Percentiles rank a stretch among this genome's conserved stretches.
These are phyloP conservation scores for Lepidochrysops patricia DNA, from an alignment of 2,888 invertebrate species.

Conservation along the genomic window DNA sequence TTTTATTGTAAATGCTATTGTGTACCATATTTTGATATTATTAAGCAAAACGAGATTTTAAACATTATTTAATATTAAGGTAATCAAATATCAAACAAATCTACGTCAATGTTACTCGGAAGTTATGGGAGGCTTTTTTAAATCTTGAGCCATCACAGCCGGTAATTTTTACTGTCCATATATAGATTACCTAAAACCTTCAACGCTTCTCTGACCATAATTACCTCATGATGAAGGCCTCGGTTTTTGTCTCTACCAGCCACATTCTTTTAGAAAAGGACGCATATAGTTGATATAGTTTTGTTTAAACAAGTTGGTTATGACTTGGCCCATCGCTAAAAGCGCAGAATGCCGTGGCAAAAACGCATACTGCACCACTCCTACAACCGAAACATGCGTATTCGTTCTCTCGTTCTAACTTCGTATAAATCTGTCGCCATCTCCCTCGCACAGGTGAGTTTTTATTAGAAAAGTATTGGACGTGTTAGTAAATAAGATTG, in stretches of 20 bases:
- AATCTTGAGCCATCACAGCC: background rate
- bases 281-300: background rate
- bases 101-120: no score
- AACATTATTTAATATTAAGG: no score
- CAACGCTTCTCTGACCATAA: background rate
- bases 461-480: slow-evolving; percentile 23
- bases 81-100: no score
- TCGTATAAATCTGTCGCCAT: slow-evolving; percentile 25
- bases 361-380: slow-evolving; percentile 68
- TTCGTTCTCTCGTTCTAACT: slow-evolving; percentile 34
- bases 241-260: background rate
- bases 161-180: background rate
- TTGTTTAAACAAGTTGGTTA: slow-evolving; percentile 18
- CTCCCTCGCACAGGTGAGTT: slow-evolving; percentile 35
- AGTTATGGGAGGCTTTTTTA: background rate
- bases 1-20: no score
- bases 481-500: slow-evolving; percentile 40
- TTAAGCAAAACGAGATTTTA: no score
- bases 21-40: no score
- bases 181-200: background rate
- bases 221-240: background rate
- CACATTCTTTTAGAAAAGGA: background rate
- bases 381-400: slow-evolving; percentile 42
- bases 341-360: slow-evolving; percentile 57
- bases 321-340: slow-evolving; percentile 34